Conservation (phyloP, 2,797 vertebrate genomes). For the Manis javanica region DNA sequence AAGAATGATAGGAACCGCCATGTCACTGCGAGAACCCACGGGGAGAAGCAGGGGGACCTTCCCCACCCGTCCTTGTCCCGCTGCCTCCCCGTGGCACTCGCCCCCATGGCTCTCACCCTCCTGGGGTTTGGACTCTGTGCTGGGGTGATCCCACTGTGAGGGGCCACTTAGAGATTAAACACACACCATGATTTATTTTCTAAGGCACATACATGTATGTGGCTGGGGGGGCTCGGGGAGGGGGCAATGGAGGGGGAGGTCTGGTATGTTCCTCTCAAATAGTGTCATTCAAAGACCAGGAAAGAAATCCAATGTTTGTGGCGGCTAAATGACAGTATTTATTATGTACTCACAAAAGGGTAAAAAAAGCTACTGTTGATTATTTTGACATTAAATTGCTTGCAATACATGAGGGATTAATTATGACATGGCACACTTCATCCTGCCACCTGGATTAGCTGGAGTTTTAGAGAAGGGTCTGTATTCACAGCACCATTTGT, state of each 20-base stretch:
- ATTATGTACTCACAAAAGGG: conserved; percentile 78
- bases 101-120: not conserved
- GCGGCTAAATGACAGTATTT: conserved; percentile 73
- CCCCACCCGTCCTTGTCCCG: rapidly evolving
- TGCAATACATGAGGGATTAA: conserved; percentile 86
- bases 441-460: conserved; percentile 86
- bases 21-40: not conserved
- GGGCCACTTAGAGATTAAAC: not conserved
- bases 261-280: conserved; percentile 42
- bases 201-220: not conserved
- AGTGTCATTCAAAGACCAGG: conserved; percentile 71
- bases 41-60: not conserved
- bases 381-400: conserved; percentile 88
- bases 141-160: rapidly evolving
- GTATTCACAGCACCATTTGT: conserved; percentile 66
- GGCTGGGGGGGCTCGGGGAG: not conserved
- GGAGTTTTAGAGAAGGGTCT: conserved; percentile 80
- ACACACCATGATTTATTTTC: not conserved
- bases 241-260: not conserved
- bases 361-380: conserved; percentile 83
- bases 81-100: no score
- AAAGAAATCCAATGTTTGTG: conserved; percentile 67
- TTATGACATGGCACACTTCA: conserved; percentile 86
- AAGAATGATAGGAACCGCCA: not conserved
- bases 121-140: not conserved